Conservation (phyloP, 2,888 invertebrate genomes). For the Chirona hameri region DNA sequence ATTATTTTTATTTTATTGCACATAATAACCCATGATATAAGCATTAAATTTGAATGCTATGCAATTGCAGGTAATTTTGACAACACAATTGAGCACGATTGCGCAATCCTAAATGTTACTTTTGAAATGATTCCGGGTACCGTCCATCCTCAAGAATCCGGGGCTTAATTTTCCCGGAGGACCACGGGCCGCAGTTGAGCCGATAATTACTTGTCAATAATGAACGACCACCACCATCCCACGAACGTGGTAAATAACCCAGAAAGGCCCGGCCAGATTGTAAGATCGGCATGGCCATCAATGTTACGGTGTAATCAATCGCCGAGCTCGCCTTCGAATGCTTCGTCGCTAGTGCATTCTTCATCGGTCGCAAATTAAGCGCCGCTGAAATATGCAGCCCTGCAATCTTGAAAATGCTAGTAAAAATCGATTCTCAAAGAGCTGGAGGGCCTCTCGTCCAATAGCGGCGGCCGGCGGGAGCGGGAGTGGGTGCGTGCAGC, state of each 20-base stretch:
- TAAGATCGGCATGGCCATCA: not conserved
- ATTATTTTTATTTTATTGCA: too few relatives aligned
- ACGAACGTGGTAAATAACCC: not conserved
- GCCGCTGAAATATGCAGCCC: not conserved
- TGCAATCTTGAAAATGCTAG: not conserved
- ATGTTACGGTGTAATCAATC: not conserved
- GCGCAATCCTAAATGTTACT: too few relatives aligned
- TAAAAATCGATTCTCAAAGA: not conserved
- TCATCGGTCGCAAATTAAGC: not conserved
- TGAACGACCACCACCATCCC: not conserved
- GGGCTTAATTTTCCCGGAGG: too few relatives aligned
- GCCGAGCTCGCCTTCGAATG: not conserved
- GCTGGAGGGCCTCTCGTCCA: not conserved
- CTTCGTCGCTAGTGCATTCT: not conserved
- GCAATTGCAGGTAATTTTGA: too few relatives aligned
- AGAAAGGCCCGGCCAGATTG: not conserved
- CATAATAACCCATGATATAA: too few relatives aligned
- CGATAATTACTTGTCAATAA: not conserved
- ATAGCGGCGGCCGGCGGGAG: not conserved
- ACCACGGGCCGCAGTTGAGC: too few relatives aligned
- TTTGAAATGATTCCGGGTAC: not conserved
- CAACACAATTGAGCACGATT: too few relatives aligned
- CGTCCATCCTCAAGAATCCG: too few relatives aligned
- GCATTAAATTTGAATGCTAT: too few relatives aligned
- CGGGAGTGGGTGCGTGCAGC: not conserved